Percentiles rank a stretch among this genome's conserved stretches.
phyloP scores from a whole-genome alignment of 2,888 invertebrate genomes.

The Agrypnus murinus region DNA sequence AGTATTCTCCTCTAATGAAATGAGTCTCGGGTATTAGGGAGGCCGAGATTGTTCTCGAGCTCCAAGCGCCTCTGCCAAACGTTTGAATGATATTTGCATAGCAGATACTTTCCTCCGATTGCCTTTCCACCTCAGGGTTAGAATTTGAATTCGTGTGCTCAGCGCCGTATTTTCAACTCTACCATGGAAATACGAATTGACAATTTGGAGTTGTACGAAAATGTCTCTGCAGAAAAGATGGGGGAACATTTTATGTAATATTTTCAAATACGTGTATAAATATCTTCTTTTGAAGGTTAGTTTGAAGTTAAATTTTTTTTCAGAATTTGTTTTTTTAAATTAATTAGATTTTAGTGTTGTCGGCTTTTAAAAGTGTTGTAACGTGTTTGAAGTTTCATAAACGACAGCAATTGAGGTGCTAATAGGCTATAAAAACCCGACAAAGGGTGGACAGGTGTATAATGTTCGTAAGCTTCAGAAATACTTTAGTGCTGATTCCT shows the following conservation, averaged over 20 bases:
- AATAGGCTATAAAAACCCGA: slow-evolving; percentile 34
- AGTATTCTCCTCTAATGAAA: slow-evolving; percentile 46
- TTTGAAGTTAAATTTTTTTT: too few relatives aligned
- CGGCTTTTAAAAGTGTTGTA: slow-evolving; percentile 2
- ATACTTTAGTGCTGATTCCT: too few relatives aligned
- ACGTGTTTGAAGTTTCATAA: slow-evolving; percentile 19
- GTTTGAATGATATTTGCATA: slow-evolving; percentile 51
- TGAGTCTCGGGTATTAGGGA: slow-evolving; percentile 44
- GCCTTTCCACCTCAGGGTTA: slow-evolving; percentile 49
- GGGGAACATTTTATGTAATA: slow-evolving; percentile 1
- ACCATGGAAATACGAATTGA: slow-evolving; percentile 36
- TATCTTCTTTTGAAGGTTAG: too few relatives aligned
- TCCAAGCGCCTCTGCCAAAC: slow-evolving; percentile 36
- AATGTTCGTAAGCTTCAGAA: not conserved
- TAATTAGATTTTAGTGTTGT: slow-evolving; percentile 5
- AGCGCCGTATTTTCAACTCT: slow-evolving; percentile 40
- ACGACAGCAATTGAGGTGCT: slow-evolving; percentile 26
- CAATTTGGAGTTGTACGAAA: slow-evolving; percentile 32
- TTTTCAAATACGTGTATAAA: not conserved
- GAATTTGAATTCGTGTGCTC: slow-evolving; percentile 49
- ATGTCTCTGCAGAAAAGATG: slow-evolving; percentile 24
- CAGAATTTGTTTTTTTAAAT: too few relatives aligned
- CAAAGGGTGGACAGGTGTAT: slow-evolving; percentile 23
- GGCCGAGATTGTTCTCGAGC: slow-evolving; percentile 44
- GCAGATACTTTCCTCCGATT: slow-evolving; percentile 50